A percentile compares a stretch with the other conserved stretches of the same genome.
Conservation (phyloP, 2,113 vertebrate genomes). For the Paratilapia polleni region DNA sequence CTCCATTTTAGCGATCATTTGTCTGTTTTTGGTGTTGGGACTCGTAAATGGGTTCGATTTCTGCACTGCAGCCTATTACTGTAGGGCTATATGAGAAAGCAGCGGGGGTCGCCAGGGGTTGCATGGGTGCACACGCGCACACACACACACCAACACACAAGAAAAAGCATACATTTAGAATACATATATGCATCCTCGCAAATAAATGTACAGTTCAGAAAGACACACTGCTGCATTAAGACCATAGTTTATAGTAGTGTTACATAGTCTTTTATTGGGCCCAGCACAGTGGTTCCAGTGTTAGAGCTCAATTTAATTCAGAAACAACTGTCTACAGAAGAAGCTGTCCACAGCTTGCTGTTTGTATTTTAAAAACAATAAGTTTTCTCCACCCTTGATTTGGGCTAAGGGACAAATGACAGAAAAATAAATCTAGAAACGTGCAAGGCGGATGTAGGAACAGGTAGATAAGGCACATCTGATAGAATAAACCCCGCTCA, state of each 20-base stretch:
- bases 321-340: not conserved
- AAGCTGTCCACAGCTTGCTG: not conserved
- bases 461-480: too few species aligned
- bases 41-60: constrained; percentile 68
- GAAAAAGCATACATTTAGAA: not conserved
- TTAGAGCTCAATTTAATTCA: too few species aligned
- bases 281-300: not conserved
- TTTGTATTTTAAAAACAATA: not conserved
- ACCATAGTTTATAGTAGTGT: not conserved
- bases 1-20: constrained; percentile 65
- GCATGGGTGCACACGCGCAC: not conserved
- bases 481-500: too few species aligned
- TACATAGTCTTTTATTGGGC: not conserved
- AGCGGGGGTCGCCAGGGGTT: constrained; percentile 42
- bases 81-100: constrained; percentile 57
- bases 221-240: not conserved
- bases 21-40: constrained; percentile 66
- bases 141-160: not conserved
- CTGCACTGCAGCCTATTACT: constrained; percentile 66
- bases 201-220: not conserved
- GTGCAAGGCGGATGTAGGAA: too few species aligned
- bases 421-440: too few species aligned
- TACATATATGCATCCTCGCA: not conserved
- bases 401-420: too few species aligned
- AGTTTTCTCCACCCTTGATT: not conserved